These are phyloP conservation scores for Allacma fusca DNA, from an alignment of 2,888 invertebrate genomes.

Conservation along the genomic window DNA sequence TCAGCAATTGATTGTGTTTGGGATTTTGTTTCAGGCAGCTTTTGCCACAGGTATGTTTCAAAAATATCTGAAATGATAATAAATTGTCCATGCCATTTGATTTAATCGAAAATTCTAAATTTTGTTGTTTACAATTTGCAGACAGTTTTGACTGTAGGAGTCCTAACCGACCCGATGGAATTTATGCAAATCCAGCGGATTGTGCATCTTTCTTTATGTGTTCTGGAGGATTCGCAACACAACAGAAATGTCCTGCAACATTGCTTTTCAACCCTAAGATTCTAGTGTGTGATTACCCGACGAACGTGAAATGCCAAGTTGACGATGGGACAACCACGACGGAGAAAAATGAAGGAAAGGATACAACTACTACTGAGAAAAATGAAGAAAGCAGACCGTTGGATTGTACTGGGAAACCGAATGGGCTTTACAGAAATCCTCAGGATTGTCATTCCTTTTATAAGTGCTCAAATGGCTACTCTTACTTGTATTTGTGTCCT, in stretches of 20 bases:
- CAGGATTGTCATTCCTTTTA: constrained; percentile 37
- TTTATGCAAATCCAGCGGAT: constrained; percentile 27
- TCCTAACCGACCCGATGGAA: constrained; percentile 18
- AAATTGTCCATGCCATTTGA: background rate
- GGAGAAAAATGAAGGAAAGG: background rate
- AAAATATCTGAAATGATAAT: background rate
- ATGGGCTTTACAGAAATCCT: constrained; percentile 37
- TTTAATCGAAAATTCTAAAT: background rate
- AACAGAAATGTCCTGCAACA: constrained; percentile 23
- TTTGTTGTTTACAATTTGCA: background rate
- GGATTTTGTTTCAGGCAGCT: too few relatives aligned
- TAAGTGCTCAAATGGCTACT: constrained; percentile 35
- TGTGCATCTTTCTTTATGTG: constrained; percentile 35
- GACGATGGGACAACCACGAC: background rate
- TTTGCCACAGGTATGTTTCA: too few relatives aligned
- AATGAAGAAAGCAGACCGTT: background rate
- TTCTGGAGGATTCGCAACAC: background rate
- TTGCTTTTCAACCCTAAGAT: constrained; percentile 10
- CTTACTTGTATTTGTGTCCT: constrained; percentile 20
- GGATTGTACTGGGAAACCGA: constrained; percentile 17
- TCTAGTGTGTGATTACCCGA: constrained; percentile 35
- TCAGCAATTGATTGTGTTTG: too few relatives aligned
- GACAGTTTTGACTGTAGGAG: constrained; percentile 14
- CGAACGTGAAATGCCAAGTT: constrained; percentile 2
- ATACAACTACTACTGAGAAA: background rate